Percentiles rank a stretch among this genome's conserved stretches.
phyloP scores from a whole-genome alignment of 2,113 vertebrate species.

The Zosterops lateralis region DNA sequence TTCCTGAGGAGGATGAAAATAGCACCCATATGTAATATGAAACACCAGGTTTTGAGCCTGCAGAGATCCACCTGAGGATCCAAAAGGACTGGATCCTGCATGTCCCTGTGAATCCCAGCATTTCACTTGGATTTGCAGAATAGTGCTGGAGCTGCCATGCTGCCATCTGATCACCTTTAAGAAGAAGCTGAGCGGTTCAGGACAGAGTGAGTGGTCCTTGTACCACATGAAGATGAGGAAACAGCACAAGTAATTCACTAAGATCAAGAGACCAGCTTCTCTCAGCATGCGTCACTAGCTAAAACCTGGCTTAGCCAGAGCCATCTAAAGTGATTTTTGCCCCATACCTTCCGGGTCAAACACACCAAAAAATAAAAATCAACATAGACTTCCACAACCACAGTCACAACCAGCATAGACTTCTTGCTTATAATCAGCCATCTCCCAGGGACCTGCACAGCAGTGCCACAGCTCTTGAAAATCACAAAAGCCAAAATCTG shows the following conservation, averaged over 20 bases:
- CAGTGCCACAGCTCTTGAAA: not conserved
- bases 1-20: slow-evolving; percentile 15
- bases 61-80: not conserved
- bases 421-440: not conserved
- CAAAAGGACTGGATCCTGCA: not conserved
- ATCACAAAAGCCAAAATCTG: not conserved
- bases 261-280: not conserved
- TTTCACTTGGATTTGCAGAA: not conserved
- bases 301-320: not conserved
- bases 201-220: not conserved
- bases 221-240: not conserved
- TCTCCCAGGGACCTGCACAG: not conserved
- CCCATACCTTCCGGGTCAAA: not conserved
- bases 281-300: not conserved
- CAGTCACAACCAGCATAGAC: not conserved
- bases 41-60: not conserved
- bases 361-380: not conserved
- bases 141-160: not conserved
- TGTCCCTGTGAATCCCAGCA: not conserved
- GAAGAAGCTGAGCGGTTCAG: not conserved
- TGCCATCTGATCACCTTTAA: not conserved
- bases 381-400: too few relatives aligned
- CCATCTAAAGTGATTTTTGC: not conserved
- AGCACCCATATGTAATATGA: not conserved
- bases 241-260: not conserved